Evolutionary conservation across 1,140 invertebrate species (phyloP), one percentile per base, ranked within the genome.

Genomic region (Drosophila chauvacae): DNA sequence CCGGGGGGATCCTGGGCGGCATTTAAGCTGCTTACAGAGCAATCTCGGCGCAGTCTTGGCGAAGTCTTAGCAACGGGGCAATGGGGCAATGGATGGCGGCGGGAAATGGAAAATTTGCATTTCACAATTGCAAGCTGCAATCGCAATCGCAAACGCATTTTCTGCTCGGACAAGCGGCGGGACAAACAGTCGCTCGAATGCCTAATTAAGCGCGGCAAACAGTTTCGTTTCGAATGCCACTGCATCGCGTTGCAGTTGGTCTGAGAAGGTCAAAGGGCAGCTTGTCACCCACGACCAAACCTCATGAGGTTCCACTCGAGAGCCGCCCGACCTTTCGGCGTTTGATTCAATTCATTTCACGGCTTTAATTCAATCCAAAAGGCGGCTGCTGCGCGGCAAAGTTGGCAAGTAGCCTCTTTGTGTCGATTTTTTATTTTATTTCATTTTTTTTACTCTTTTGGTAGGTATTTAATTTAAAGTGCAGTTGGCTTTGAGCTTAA

Each of bases 151-250:
- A 41, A 23, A 71, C 26, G 55, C 28, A 55, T 48, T 35, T 62
- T 50, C 30, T 61, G 56, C 57, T n/a, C 37, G 18, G 28, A 60
- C 55, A 59, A 45, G 37, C 48, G 16, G 28, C 37, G 33, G 53
- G 28, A 45, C 7, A 35, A 23, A 45, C 56, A 37, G 30, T 39
- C 26, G 51, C 51, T 55, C 53, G 75, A 79, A 79, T 74, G 72
- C 80, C 44, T 86, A 85, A 86, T 86, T 83, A 86, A 45, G 64
- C 28, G n/a, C 10, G 23, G 61, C 26, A 68, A 66, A 71, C 58
- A 66, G 60, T 41, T 59, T 28, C 57, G 60, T 48, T 76, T 48
- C 57, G 48, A 66, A 66, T 41, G 45, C 50, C 50, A 70, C 30
- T 59, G 64, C 70, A 87, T 50, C 45, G 51, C 55, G 42, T 51